These are phyloP conservation scores for Lycocerus yunnanus DNA, from an alignment of 2,888 invertebrate species.

Conservation along the genomic window DNA sequence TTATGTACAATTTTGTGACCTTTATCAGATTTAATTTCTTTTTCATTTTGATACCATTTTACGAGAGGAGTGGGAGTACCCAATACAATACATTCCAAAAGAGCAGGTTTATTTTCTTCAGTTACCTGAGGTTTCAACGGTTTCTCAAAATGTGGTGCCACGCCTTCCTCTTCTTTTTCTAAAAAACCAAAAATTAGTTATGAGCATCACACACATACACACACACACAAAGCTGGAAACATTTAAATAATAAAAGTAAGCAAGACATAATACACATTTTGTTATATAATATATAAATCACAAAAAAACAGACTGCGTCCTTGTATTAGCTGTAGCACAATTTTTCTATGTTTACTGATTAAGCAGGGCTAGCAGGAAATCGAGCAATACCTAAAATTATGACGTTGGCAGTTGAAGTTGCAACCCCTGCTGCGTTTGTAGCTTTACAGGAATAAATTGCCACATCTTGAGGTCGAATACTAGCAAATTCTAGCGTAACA, in stretches of 20 bases:
- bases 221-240: not conserved
- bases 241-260: not conserved
- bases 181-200: constrained; percentile 14
- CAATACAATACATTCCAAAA: constrained; percentile 68
- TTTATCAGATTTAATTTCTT: constrained; percentile 64
- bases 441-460: constrained; percentile 78
- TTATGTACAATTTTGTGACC: constrained; percentile 63
- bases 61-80: constrained; percentile 73
- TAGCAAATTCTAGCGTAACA: constrained; percentile 71
- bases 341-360: not conserved
- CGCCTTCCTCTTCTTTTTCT: constrained; percentile 73
- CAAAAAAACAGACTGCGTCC: not conserved
- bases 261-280: not conserved
- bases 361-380: not conserved
- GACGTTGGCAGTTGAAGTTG: constrained; percentile 75
- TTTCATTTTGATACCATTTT: constrained; percentile 69
- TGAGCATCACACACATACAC: not conserved
- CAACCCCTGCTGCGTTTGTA: constrained; percentile 74
- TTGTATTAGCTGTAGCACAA: not conserved
- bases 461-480: constrained; percentile 71
- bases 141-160: constrained; percentile 68
- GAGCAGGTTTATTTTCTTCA: constrained; percentile 65
- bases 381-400: constrained; percentile 68
- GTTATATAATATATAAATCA: not conserved
- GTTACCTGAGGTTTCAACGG: constrained; percentile 70